Evolutionary conservation across 2,888 invertebrate genomes (phyloP).

Genomic region (Lepidochrysops patricia): DNA sequence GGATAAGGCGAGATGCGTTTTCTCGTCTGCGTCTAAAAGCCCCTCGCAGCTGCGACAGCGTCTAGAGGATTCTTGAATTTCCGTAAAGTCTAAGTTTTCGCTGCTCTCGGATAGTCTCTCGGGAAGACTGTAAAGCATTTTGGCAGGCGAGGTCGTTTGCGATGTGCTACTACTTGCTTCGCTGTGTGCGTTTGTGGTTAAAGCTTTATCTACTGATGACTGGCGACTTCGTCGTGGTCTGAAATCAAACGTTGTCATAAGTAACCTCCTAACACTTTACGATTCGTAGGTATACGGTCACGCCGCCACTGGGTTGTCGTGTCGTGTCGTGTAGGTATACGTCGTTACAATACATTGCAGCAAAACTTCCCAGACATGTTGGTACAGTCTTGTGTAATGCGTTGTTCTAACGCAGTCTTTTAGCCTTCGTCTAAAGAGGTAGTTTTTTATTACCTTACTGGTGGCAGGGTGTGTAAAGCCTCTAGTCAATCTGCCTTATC

Average conservation of each 20-base stretch:
- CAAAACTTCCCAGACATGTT: no score
- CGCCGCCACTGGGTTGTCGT: no score
- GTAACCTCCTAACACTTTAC: neutral
- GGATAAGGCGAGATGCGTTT: slow-evolving; percentile 69
- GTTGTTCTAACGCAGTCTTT: no score
- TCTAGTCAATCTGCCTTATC: slow-evolving; percentile 92
- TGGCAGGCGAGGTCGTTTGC: slow-evolving; percentile 58
- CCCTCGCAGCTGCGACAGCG: slow-evolving; percentile 78
- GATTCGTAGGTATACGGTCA: neutral
- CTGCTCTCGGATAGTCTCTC: slow-evolving; percentile 61
- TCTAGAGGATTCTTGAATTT: slow-evolving; percentile 49
- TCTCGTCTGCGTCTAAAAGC: slow-evolving; percentile 69
- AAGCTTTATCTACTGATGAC: slow-evolving; percentile 57
- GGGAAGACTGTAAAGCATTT: slow-evolving; percentile 57
- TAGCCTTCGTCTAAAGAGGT: no score
- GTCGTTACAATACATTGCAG: no score
- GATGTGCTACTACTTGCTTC: slow-evolving; percentile 53
- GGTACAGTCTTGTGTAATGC: no score
- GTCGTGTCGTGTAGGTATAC: no score
- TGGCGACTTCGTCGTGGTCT: slow-evolving; percentile 66
- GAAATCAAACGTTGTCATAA: slow-evolving; percentile 19
- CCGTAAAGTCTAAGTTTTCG: slow-evolving; percentile 47
- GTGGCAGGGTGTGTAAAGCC: slow-evolving; percentile 75
- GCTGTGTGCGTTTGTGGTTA: slow-evolving; percentile 50
- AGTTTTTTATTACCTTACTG: slow-evolving; percentile 43